A percentile compares a stretch with the other conserved stretches of the same genome.
These are phyloP conservation scores for Neodontobutis hainanensis DNA, from an alignment of 2,113 vertebrate species.

Conservation along the genomic window DNA sequence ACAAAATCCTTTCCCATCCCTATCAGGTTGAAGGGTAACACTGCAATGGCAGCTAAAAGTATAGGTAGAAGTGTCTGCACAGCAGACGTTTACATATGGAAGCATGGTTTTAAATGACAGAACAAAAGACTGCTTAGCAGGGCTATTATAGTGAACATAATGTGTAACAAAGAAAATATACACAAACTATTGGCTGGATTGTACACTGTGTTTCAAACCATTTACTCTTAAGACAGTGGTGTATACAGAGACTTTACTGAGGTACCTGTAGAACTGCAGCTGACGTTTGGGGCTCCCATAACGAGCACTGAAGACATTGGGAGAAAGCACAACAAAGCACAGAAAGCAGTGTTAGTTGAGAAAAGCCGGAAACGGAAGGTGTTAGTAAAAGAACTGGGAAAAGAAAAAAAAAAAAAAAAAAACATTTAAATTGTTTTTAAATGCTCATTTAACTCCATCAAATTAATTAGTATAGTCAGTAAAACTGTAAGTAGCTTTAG, in stretches of 20 bases:
- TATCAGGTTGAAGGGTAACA: slow-evolving; percentile 57
- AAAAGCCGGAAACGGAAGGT: slow-evolving; percentile 33
- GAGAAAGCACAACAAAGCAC: slow-evolving; percentile 47
- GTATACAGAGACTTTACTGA: slow-evolving; percentile 26
- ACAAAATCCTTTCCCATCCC: slow-evolving; percentile 38
- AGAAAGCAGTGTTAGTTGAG: slow-evolving; percentile 52
- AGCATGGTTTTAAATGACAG: slow-evolving; percentile 57
- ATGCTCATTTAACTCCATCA: background rate
- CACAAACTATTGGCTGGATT: background rate
- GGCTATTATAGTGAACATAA: slow-evolving; percentile 25
- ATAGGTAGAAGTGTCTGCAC: slow-evolving; percentile 39
- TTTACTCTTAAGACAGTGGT: background rate
- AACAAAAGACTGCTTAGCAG: slow-evolving; percentile 44
- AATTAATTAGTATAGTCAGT: background rate
- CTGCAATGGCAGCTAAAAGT: slow-evolving; percentile 63
- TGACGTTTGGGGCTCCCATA: slow-evolving; percentile 99
- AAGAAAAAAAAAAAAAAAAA: slow-evolving; percentile 13
- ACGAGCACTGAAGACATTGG: slow-evolving; percentile 89
- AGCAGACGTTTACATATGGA: slow-evolving; percentile 51
- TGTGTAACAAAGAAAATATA: background rate
- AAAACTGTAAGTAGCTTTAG: too few relatives aligned
- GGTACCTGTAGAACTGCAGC: slow-evolving; percentile 99
- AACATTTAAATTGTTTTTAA: too few relatives aligned
- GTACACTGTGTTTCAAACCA: background rate
- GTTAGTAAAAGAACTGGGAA: slow-evolving; percentile 25